Conservation (phyloP, 2,888 invertebrate genomes). For the Clistopyga incitator region DNA sequence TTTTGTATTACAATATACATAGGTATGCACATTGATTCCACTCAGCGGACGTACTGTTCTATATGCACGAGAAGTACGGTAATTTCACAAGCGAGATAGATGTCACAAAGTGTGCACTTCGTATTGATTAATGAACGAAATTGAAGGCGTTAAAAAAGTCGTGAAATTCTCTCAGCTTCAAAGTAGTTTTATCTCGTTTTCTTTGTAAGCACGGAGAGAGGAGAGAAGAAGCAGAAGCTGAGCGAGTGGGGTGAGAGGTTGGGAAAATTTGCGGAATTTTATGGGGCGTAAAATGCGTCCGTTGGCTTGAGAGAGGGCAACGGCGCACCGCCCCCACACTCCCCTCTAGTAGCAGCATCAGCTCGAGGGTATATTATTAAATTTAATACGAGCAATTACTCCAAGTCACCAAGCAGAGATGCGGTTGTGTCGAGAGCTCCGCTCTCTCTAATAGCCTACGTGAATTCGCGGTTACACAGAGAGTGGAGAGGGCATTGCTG, state of each 20-base stretch:
- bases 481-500: slow-evolving; percentile 10
- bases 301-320: slow-evolving; percentile 3
- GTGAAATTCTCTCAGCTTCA: not conserved
- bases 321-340: not conserved
- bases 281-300: slow-evolving; percentile 59
- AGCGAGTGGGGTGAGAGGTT: slow-evolving; percentile 1
- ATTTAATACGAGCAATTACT: slow-evolving; percentile 78
- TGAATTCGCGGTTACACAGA: slow-evolving; percentile 50
- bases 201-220: not conserved
- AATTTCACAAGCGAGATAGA: slow-evolving; percentile 4
- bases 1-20: too few relatives aligned
- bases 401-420: slow-evolving; percentile 64
- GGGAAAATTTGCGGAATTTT: slow-evolving; percentile 49
- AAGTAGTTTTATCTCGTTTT: slow-evolving; percentile 41
- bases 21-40: too few relatives aligned
- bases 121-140: slow-evolving; percentile 15
- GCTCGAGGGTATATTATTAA: slow-evolving; percentile 73
- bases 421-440: slow-evolving; percentile 48
- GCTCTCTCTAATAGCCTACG: slow-evolving; percentile 68
- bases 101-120: not conserved
- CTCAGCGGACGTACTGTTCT: not conserved
- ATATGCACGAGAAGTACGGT: not conserved
- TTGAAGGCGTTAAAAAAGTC: slow-evolving; percentile 9
- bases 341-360: not conserved
- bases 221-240: not conserved